These are phyloP conservation scores for Bungarus multicinctus DNA, from an alignment of 2,113 vertebrate species.

Conservation along the genomic window DNA sequence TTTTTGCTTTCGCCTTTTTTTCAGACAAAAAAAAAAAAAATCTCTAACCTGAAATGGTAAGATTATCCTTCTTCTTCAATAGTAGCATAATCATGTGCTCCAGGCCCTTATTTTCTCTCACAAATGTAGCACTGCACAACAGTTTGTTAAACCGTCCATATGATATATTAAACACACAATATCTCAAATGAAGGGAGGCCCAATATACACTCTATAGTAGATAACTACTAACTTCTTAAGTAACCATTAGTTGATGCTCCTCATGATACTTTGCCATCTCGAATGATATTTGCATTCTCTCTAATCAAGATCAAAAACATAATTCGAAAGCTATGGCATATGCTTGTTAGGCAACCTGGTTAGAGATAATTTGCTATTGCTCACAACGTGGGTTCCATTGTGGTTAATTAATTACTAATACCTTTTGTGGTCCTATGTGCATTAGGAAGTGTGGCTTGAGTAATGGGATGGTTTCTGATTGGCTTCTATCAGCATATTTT, in stretches of 20 bases:
- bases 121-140: neutral
- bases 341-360: neutral
- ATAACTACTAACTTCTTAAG: neutral
- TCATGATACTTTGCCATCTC: neutral
- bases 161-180: neutral
- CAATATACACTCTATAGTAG: neutral
- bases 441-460: neutral
- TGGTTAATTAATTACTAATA: neutral
- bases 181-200: neutral
- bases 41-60: neutral
- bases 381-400: neutral
- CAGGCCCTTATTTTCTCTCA: neutral
- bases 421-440: neutral
- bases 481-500: neutral
- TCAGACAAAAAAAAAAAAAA: neutral
- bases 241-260: neutral
- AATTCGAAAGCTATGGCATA: neutral
- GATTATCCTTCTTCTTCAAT: neutral
- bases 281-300: neutral
- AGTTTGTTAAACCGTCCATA: neutral
- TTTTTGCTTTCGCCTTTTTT: no score
- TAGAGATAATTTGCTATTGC: neutral
- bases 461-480: neutral
- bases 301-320: neutral
- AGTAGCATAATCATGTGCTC: neutral